Conservation (phyloP, 2,888 invertebrate species). For the Ganaspis brasiliensis region DNA sequence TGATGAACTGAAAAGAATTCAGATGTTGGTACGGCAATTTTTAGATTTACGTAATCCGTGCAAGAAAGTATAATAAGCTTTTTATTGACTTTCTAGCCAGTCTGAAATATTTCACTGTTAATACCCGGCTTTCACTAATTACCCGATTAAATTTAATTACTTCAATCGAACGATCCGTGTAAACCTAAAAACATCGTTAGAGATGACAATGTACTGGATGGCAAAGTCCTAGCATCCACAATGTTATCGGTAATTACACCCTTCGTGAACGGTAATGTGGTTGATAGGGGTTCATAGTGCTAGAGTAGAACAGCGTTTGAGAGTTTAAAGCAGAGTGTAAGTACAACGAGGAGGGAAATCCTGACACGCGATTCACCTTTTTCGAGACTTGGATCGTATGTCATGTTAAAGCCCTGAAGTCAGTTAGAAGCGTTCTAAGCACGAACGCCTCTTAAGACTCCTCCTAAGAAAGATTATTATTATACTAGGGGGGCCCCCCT, state of each 20-base stretch:
- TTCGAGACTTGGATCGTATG: constrained; percentile 20
- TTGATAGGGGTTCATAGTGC: constrained; percentile 59
- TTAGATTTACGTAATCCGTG: no score
- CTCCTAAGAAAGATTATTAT: background rate
- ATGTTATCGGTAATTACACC: constrained; percentile 70
- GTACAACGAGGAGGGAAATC: background rate
- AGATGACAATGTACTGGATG: constrained; percentile 24
- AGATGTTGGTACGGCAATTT: background rate
- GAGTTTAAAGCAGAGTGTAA: constrained; percentile 24
- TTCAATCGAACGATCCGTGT: background rate
- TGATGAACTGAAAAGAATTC: background rate
- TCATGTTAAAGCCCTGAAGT: constrained; percentile 32
- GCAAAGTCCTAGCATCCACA: constrained; percentile 3
- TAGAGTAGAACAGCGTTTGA: constrained; percentile 13
- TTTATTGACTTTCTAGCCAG: no score
- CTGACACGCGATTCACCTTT: constrained; percentile 38
- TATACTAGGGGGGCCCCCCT: background rate
- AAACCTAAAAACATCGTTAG: background rate
- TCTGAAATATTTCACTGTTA: no score
- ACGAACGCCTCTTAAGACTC: constrained; percentile 14
- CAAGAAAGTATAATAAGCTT: no score
- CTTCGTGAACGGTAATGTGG: constrained; percentile 68
- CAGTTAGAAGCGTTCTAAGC: constrained; percentile 17
- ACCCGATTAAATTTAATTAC: background rate
- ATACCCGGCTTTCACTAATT: no score